These are phyloP conservation scores for Oncorhynchus nerka DNA, from an alignment of 2,113 vertebrate species.

Conservation along the genomic window DNA sequence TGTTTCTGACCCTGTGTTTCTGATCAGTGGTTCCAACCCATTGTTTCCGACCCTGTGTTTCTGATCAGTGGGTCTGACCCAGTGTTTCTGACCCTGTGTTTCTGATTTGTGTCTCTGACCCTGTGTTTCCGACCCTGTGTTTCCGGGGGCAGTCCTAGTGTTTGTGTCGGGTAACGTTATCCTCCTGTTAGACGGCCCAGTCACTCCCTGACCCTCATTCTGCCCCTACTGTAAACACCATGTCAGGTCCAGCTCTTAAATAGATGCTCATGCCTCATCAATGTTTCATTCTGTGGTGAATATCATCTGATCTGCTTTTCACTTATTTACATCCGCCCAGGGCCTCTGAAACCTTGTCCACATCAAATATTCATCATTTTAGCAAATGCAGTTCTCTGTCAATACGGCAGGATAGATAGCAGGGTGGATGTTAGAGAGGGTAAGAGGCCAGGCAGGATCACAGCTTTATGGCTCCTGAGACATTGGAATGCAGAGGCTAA, in stretches of 20 bases:
- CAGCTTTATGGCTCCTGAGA: conserved; percentile 47
- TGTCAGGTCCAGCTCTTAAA: conserved; percentile 80
- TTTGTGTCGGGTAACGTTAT: conserved; percentile 62
- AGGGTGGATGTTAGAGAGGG: background rate
- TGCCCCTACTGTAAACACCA: conserved; percentile 82
- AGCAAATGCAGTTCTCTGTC: conserved; percentile 78
- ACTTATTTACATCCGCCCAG: conserved; percentile 83
- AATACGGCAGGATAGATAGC: conserved; percentile 51
- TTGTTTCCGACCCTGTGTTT: too few relatives aligned
- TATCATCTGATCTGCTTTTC: conserved; percentile 82
- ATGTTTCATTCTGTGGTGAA: conserved; percentile 81
- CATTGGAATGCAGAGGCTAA: conserved; percentile 38
- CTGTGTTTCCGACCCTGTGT: background rate
- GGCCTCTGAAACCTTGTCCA: conserved; percentile 77
- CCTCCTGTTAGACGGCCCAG: conserved; percentile 74
- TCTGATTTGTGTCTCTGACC: too few relatives aligned
- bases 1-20: too few relatives aligned
- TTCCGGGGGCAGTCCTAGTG: background rate
- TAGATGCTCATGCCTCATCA: conserved; percentile 74
- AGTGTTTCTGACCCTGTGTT: too few relatives aligned
- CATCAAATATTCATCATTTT: conserved; percentile 84
- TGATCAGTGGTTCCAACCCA: too few relatives aligned
- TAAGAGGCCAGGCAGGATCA: background rate
- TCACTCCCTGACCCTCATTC: conserved; percentile 75
- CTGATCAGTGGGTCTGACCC: too few relatives aligned